phyloP scores from a whole-genome alignment of 2,888 invertebrate species.

The Parasteatoda lunata region DNA sequence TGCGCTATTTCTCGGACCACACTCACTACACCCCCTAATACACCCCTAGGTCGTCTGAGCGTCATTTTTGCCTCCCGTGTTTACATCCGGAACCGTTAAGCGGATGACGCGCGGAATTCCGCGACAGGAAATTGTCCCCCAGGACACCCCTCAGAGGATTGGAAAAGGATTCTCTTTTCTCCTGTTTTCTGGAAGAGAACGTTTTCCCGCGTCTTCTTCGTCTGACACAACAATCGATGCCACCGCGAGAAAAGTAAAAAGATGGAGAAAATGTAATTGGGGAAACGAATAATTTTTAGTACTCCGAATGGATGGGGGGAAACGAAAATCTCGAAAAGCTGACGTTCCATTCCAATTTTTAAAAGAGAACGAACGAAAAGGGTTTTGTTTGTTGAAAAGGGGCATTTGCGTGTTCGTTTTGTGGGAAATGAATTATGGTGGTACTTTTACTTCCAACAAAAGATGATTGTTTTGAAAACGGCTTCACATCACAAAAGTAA shows the following conservation, averaged over 20 bases:
- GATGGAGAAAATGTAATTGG: constrained; percentile 39
- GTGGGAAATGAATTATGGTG: not conserved
- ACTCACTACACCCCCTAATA: not conserved
- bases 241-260: not conserved
- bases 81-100: constrained; percentile 46
- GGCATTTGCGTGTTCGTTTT: not conserved
- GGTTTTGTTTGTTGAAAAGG: not conserved
- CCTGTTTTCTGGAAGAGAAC: not conserved
- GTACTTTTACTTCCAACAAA: constrained; percentile 4
- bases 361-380: constrained; percentile 8
- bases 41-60: constrained; percentile 7
- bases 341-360: constrained; percentile 24
- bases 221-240: constrained; percentile 3
- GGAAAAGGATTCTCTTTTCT: constrained; percentile 10
- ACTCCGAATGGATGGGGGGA: not conserved
- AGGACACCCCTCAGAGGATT: constrained; percentile 12
- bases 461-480: not conserved
- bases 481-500: constrained; percentile 1
- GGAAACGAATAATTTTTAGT: constrained; percentile 55
- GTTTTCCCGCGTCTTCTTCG: not conserved
- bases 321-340: constrained; percentile 6
- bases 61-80: constrained; percentile 46
- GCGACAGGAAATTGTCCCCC: constrained; percentile 54
- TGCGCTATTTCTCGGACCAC: constrained; percentile 15
- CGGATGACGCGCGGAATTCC: constrained; percentile 29